Evolutionary conservation across 2,888 invertebrate genomes (phyloP).

Genomic region (Callimorpha dominula): DNA sequence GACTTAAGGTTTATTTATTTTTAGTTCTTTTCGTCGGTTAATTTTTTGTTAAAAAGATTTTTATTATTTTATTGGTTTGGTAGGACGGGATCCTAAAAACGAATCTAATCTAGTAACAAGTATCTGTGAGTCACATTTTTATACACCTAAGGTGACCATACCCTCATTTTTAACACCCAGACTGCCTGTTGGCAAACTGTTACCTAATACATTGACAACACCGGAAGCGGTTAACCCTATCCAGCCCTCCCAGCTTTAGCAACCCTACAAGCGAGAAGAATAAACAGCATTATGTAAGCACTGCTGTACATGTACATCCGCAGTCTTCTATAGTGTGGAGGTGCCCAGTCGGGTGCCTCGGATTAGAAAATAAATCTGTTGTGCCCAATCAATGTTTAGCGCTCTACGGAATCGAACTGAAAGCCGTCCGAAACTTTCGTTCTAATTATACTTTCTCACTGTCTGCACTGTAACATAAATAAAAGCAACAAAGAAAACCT

Average conservation of each 20-base stretch:
- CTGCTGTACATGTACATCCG: too few species aligned
- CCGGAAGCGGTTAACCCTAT: background rate
- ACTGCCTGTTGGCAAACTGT: background rate
- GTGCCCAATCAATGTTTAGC: background rate
- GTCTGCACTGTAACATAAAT: background rate
- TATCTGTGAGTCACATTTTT: too few species aligned
- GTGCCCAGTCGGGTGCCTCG: background rate
- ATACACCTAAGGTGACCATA: too few species aligned
- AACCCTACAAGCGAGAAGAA: background rate
- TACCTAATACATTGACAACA: background rate
- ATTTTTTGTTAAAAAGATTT: too few species aligned
- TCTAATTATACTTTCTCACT: background rate
- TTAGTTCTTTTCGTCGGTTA: too few species aligned
- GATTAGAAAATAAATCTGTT: background rate
- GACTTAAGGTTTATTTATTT: too few species aligned
- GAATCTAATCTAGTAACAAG: too few species aligned
- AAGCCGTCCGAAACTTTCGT: background rate
- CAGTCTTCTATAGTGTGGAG: too few species aligned
- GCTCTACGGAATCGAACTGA: background rate
- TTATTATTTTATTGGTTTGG: too few species aligned
- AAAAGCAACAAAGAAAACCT: background rate
- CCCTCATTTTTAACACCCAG: too few species aligned
- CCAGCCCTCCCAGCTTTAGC: background rate
- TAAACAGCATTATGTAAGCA: background rate
- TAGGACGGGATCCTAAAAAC: too few species aligned